Conservation (phyloP, 1,140 invertebrate species). For the Achroia grisella region DNA sequence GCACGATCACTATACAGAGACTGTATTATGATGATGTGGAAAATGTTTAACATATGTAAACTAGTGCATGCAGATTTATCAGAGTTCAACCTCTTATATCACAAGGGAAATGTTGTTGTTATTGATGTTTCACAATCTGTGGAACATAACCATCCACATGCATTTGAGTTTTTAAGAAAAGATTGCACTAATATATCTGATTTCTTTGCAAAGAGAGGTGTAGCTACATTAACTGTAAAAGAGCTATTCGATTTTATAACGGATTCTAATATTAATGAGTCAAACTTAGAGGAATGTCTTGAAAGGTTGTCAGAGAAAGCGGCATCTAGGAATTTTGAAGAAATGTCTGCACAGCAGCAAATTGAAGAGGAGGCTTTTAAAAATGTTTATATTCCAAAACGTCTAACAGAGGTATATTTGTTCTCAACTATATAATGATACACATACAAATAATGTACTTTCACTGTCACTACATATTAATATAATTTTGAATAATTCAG, state of each 20-base stretch:
- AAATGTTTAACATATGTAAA: slow-evolving; percentile 92
- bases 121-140: slow-evolving; percentile 99
- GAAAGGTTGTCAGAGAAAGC: slow-evolving; percentile 81
- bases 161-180: slow-evolving; percentile 94
- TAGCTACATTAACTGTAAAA: slow-evolving; percentile 92
- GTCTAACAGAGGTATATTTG: slow-evolving; percentile 87
- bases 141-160: slow-evolving; percentile 97
- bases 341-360: slow-evolving; percentile 81
- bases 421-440: neutral
- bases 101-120: slow-evolving; percentile 88
- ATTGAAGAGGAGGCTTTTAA: slow-evolving; percentile 95
- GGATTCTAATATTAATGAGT: slow-evolving; percentile 87
- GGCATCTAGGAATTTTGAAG: slow-evolving; percentile 74
- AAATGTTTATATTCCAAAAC: slow-evolving; percentile 94
- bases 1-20: slow-evolving; percentile 89
- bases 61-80: slow-evolving; percentile 98
- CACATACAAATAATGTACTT: too few species aligned
- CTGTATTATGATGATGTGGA: slow-evolving; percentile 92
- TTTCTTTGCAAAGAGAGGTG: slow-evolving; percentile 93
- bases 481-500: too few species aligned
- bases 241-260: slow-evolving; percentile 98
- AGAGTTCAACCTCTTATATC: slow-evolving; percentile 95
- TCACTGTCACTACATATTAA: too few species aligned
- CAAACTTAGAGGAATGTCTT: slow-evolving; percentile 88
- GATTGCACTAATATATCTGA: slow-evolving; percentile 96